Conservation (phyloP, 2,113 vertebrate genomes). For the Mormoops blainvillei region DNA sequence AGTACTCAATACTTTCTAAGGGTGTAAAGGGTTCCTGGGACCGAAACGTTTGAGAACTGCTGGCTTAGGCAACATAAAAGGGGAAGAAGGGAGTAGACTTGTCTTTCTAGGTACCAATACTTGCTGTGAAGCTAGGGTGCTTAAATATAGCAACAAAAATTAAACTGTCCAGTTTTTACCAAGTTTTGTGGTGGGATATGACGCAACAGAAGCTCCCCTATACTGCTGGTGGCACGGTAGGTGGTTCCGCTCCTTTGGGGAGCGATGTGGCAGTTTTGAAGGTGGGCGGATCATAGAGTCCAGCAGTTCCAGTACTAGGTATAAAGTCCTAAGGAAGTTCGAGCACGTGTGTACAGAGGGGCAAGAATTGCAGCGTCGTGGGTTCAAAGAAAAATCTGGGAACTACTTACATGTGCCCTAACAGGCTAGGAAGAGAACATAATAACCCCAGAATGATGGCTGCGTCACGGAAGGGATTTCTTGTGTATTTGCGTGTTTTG, state of each 20-base stretch:
- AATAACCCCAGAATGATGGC: neutral
- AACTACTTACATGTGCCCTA: neutral
- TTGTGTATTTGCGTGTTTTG: neutral
- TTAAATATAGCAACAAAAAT: neutral
- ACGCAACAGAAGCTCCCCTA: neutral
- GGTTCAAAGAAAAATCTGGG: neutral
- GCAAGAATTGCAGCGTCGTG: neutral
- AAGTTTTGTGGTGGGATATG: neutral
- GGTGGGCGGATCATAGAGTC: accelerated
- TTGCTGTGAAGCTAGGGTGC: neutral
- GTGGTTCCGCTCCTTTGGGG: neutral
- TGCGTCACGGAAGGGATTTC: neutral
- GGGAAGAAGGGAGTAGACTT: neutral
- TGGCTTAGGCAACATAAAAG: neutral
- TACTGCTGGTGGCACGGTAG: neutral
- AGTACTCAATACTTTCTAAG: neutral
- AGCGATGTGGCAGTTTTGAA: neutral
- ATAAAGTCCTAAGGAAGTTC: neutral
- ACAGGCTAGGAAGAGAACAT: neutral
- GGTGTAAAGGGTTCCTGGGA: neutral
- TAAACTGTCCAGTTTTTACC: neutral
- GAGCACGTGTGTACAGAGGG: neutral
- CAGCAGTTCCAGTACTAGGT: neutral
- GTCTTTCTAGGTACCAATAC: neutral
- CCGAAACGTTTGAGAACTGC: neutral